A percentile compares a stretch with the other conserved stretches of the same genome.
phyloP scores from a whole-genome alignment of 2,113 vertebrate genomes.

The Hippocampus mohnikei region DNA sequence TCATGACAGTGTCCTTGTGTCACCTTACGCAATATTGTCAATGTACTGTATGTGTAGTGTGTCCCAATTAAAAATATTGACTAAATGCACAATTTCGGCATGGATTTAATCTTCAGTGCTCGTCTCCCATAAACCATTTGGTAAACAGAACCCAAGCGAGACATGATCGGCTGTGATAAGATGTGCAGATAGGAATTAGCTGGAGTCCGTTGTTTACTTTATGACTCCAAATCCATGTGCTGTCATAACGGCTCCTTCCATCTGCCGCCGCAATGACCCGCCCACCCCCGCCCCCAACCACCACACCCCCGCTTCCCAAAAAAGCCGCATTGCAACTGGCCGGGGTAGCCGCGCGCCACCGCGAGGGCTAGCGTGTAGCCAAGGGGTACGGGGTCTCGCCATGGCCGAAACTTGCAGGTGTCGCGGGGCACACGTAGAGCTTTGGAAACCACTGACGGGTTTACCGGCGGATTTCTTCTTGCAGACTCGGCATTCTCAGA shows the following conservation, averaged over 20 bases:
- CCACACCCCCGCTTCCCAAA: not conserved
- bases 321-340: not conserved
- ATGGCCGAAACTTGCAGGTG: slow-evolving; percentile 54
- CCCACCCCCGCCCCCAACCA: not conserved
- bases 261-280: slow-evolving; percentile 29
- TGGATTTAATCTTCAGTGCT: slow-evolving; percentile 32
- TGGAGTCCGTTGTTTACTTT: slow-evolving; percentile 50
- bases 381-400: slow-evolving; percentile 30
- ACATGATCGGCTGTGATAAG: slow-evolving; percentile 25
- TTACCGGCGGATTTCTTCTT: slow-evolving; percentile 76
- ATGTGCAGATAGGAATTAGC: slow-evolving; percentile 39
- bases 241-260: slow-evolving; percentile 42
- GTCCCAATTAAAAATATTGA: slow-evolving; percentile 47
- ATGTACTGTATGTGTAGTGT: not conserved
- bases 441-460: slow-evolving; percentile 72
- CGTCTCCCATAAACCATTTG: slow-evolving; percentile 29
- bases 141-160: slow-evolving; percentile 43
- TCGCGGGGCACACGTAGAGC: slow-evolving; percentile 55
- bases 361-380: not conserved
- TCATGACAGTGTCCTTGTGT: not conserved
- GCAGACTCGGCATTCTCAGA: slow-evolving; percentile 78
- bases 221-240: slow-evolving; percentile 46
- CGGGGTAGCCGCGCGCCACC: not conserved
- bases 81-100: slow-evolving; percentile 23
- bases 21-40: not conserved